Conservation (phyloP, 1,140 invertebrate species). For the Anoplolepis gracilipes region DNA sequence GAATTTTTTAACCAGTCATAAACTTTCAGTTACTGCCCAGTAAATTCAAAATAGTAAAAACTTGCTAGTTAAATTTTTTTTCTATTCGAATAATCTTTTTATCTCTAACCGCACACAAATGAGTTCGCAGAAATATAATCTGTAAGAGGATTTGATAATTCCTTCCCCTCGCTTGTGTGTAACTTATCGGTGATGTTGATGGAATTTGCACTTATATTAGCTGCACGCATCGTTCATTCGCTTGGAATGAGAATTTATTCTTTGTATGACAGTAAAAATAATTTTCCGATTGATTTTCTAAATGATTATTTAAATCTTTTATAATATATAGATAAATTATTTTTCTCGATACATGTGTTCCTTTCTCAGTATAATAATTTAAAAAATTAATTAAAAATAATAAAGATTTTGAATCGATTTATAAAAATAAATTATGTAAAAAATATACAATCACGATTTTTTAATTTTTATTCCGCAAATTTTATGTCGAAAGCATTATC, state of each 20-base stretch:
- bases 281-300: neutral
- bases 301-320: too few relatives aligned
- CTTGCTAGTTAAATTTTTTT: too few relatives aligned
- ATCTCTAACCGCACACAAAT: neutral
- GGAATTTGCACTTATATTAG: neutral
- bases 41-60: too few relatives aligned
- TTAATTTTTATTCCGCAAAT: neutral
- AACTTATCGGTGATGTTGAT: neutral
- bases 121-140: neutral
- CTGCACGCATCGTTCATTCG: neutral
- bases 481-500: neutral
- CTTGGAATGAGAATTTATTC: neutral
- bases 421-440: neutral
- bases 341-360: neutral
- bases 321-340: neutral
- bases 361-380: neutral
- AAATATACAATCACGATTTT: neutral
- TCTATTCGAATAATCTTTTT: neutral
- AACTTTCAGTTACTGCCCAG: too few relatives aligned
- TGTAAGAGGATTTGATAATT: neutral
- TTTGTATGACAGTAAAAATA: neutral
- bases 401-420: neutral
- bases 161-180: too few relatives aligned
- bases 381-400: too few relatives aligned
- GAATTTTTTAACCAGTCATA: too few relatives aligned